A percentile compares a stretch with the other conserved stretches of the same genome.
Conservation (phyloP, 2,113 vertebrate genomes). For the Formicarius rufipectus region DNA sequence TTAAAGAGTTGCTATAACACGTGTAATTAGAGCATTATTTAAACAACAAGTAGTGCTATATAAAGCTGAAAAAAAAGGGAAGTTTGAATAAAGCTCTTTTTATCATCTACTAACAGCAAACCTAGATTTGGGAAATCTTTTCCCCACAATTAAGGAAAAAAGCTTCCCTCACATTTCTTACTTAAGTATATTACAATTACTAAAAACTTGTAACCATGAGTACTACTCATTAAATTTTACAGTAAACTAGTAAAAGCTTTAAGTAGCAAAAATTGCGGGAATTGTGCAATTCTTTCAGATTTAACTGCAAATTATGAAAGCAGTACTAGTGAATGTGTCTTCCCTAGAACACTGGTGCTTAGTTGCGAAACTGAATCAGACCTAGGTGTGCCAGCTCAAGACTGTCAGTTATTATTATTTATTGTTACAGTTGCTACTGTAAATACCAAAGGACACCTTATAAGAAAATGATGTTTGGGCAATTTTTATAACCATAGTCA, state of each 20-base stretch:
- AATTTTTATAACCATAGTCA: not conserved
- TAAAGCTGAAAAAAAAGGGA: not conserved
- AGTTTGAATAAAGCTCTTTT: not conserved
- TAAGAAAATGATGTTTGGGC: not conserved
- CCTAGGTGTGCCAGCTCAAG: not conserved
- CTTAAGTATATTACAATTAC: not conserved
- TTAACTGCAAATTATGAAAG: not conserved
- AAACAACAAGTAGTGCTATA: not conserved
- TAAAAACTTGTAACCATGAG: not conserved
- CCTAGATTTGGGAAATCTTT: not conserved
- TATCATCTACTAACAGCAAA: not conserved
- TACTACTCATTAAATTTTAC: not conserved
- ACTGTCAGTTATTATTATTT: not conserved
- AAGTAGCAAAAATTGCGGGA: not conserved
- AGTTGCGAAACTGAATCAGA: not conserved
- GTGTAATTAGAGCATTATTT: constrained; percentile 21
- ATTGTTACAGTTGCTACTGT: not conserved
- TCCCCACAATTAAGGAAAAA: not conserved
- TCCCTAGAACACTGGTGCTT: not conserved
- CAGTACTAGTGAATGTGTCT: not conserved
- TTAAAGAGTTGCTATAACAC: constrained; percentile 24
- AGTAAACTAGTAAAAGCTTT: not conserved
- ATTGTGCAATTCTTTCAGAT: not conserved
- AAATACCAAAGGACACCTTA: not conserved
- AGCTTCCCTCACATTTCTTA: not conserved